Conservation (phyloP, 2,888 invertebrate species). For the Aelia acuminata region DNA sequence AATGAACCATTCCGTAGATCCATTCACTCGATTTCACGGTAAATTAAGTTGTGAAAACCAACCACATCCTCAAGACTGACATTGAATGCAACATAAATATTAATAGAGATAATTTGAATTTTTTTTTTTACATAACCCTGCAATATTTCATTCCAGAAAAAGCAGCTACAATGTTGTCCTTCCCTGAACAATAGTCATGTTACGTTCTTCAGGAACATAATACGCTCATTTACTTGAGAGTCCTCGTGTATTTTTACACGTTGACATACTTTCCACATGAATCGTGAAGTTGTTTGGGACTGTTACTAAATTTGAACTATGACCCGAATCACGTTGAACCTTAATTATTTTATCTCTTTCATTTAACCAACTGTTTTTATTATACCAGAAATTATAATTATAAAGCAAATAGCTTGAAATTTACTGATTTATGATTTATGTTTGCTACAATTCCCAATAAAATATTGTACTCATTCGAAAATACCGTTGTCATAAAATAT, state of each 20-base stretch:
- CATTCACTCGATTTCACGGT: not conserved
- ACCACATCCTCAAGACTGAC: not conserved
- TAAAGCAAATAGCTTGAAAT: too few species aligned
- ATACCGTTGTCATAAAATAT: too few species aligned
- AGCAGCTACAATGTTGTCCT: not conserved
- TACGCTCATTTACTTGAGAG: not conserved
- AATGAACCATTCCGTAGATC: not conserved
- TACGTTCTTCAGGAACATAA: not conserved
- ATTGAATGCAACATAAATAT: constrained; percentile 20
- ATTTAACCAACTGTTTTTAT: too few species aligned
- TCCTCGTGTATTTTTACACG: not conserved
- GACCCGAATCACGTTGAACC: not conserved
- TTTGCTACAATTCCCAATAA: too few species aligned
- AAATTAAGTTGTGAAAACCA: not conserved
- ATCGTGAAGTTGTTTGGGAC: not conserved
- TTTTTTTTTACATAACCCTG: not conserved
- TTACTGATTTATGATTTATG: too few species aligned
- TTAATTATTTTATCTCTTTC: too few species aligned
- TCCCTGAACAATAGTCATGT: not conserved
- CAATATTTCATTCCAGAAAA: not conserved
- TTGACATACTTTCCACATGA: not conserved
- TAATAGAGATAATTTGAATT: not conserved
- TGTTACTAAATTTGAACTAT: not conserved
- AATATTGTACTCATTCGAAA: too few species aligned
- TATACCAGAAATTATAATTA: too few species aligned